Percentiles rank a stretch among this genome's conserved stretches.
Evolutionary conservation across 2,888 invertebrate genomes (phyloP).

Genomic region (Epinotia bilunana): DNA sequence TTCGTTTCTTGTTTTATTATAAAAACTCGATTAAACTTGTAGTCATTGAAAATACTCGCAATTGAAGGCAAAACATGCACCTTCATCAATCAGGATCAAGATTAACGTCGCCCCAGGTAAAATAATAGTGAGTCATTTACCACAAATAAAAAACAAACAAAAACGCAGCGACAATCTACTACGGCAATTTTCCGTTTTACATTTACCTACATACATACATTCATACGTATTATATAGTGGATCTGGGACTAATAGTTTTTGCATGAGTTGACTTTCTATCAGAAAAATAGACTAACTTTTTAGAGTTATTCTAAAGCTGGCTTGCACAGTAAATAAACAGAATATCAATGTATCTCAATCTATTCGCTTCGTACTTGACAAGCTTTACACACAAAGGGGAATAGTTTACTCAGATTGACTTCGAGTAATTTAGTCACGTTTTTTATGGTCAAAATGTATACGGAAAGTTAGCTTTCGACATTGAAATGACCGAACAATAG

Average conservation of each 20-base stretch:
- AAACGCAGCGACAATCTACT: background rate
- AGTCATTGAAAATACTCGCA: slow-evolving; percentile 3
- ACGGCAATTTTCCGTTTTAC: background rate
- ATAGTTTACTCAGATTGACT: slow-evolving; percentile 23
- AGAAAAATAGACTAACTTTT: slow-evolving; percentile 10
- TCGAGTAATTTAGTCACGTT: slow-evolving; percentile 34
- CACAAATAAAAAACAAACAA: slow-evolving; percentile 11
- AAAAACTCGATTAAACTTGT: slow-evolving; percentile 11
- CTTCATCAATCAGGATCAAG: slow-evolving; percentile 44
- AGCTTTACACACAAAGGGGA: slow-evolving; percentile 25
- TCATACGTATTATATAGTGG: background rate
- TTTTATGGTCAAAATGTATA: slow-evolving; percentile 31
- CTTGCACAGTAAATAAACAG: slow-evolving; percentile 1
- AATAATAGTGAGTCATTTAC: slow-evolving; percentile 35
- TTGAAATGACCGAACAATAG: slow-evolving; percentile 43
- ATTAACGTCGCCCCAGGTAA: slow-evolving; percentile 39
- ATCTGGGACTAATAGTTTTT: background rate
- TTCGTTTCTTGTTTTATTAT: background rate
- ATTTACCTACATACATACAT: background rate
- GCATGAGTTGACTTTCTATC: background rate
- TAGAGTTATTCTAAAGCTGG: background rate
- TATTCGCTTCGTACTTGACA: slow-evolving; percentile 16
- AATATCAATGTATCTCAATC: slow-evolving; percentile 13
- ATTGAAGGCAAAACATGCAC: slow-evolving; percentile 18
- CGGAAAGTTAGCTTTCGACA: slow-evolving; percentile 42